Conservation (phyloP, 2,113 vertebrate species). For the Balaenoptera acutorostrata region DNA sequence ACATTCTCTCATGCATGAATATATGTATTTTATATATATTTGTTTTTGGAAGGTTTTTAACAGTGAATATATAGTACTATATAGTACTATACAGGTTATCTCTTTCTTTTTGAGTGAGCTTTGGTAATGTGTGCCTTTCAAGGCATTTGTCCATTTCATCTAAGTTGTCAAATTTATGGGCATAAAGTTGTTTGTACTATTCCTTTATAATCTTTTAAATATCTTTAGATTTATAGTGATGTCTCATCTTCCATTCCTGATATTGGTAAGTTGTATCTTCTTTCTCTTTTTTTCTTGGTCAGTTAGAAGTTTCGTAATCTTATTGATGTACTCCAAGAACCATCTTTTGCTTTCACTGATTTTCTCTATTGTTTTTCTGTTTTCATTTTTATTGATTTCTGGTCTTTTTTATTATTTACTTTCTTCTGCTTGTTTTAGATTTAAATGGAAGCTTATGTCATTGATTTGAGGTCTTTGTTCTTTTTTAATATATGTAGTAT, state of each 20-base stretch:
- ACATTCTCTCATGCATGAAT: neutral
- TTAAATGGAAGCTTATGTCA: neutral
- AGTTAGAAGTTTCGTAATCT: neutral
- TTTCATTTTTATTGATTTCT: neutral
- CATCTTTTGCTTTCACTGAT: neutral
- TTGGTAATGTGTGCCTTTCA: neutral
- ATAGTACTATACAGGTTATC: neutral
- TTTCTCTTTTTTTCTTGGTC: neutral
- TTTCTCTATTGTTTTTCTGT: neutral
- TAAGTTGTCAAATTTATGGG: neutral
- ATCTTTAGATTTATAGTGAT: neutral
- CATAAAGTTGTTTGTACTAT: neutral
- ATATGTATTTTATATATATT: neutral
- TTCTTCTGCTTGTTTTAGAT: neutral
- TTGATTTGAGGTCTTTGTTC: neutral
- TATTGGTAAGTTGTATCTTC: neutral
- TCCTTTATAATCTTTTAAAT: neutral
- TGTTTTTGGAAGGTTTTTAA: neutral
- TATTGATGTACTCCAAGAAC: neutral
- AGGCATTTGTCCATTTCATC: neutral
- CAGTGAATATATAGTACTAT: neutral
- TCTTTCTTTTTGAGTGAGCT: neutral
- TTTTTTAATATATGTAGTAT: neutral
- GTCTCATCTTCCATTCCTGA: neutral
- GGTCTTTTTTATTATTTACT: neutral